Evolutionary conservation across 2,113 vertebrate species (phyloP).

Genomic region (Hippocampus mohnikei): DNA sequence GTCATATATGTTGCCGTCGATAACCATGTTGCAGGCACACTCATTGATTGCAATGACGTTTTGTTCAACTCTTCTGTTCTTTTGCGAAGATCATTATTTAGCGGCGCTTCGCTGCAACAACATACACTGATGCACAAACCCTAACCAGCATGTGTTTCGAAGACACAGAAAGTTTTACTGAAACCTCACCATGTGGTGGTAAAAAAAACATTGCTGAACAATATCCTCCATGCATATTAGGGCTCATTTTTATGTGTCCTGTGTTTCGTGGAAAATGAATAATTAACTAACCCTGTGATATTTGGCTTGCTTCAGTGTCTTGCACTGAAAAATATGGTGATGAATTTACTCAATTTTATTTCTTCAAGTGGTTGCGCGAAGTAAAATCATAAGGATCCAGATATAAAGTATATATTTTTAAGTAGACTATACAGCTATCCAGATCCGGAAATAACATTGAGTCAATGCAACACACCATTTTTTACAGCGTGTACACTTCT

Average conservation of each 20-base stretch:
- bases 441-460: no score
- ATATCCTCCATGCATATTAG: neutral
- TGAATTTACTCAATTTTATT: no score
- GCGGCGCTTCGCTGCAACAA: neutral
- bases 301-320: neutral
- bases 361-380: no score
- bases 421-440: no score
- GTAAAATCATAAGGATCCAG: no score
- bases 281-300: neutral
- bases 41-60: constrained; percentile 7
- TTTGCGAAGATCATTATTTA: neutral
- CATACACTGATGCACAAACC: constrained; percentile 11
- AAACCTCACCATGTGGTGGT: neutral
- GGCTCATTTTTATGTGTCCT: neutral
- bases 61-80: constrained; percentile 6
- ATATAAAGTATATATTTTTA: no score
- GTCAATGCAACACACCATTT: no score
- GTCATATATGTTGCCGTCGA: neutral
- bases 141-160: neutral
- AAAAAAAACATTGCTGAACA: neutral
- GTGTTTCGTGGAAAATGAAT: neutral
- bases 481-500: no score
- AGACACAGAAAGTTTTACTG: neutral
- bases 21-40: neutral
- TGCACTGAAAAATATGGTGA: no score